These are phyloP conservation scores for Erpornis zantholeuca DNA, from an alignment of 2,113 vertebrate genomes.

Conservation along the genomic window DNA sequence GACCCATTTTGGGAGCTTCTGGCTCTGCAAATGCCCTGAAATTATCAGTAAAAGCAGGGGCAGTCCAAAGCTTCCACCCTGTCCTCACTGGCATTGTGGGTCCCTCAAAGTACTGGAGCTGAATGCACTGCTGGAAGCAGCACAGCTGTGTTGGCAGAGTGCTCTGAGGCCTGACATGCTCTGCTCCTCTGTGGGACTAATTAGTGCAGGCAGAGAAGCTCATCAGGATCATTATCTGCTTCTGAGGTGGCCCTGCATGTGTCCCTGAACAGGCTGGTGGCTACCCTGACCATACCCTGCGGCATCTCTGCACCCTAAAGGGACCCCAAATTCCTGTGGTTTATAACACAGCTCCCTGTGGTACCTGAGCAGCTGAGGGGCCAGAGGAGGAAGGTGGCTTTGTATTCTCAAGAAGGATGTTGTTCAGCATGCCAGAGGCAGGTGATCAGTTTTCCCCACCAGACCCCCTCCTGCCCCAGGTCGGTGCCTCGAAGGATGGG, in stretches of 20 bases:
- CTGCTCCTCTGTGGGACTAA: neutral
- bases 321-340: neutral
- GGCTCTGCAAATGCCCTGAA: accelerated
- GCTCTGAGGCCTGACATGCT: accelerated
- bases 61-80: neutral
- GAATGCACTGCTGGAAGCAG: neutral
- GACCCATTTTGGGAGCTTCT: neutral
- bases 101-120: neutral
- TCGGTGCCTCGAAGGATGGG: neutral
- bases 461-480: neutral
- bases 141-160: neutral
- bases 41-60: neutral
- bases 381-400: neutral
- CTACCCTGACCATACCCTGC: neutral
- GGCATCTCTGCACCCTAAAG: neutral
- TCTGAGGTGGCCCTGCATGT: neutral
- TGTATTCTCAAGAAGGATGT: neutral
- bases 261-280: no score
- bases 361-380: neutral
- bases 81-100: neutral
- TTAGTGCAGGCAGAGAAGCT: neutral
- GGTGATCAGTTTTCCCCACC: neutral
- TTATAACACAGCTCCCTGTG: neutral
- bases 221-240: neutral
- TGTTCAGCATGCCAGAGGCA: neutral